Conservation (phyloP, 2,888 invertebrate species). For the Cantharis rufa region DNA sequence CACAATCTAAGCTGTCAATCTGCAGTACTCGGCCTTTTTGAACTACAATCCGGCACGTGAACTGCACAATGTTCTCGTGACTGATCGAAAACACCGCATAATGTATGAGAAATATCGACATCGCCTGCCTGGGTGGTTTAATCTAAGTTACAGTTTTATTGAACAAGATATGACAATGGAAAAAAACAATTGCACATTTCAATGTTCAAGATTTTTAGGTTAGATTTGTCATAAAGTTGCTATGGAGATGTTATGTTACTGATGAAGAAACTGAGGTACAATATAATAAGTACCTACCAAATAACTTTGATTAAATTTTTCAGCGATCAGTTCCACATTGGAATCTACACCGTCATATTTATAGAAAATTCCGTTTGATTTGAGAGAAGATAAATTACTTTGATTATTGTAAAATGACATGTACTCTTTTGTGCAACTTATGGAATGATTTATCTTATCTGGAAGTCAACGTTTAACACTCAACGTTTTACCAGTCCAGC, state of each 20-base stretch:
- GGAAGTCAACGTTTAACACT: background rate
- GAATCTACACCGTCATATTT: background rate
- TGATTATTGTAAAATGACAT: background rate
- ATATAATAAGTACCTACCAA: too few species aligned
- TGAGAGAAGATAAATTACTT: background rate
- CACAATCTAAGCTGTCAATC: slow-evolving; percentile 48
- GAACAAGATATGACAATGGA: background rate
- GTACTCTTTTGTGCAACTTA: background rate
- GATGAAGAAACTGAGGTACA: too few species aligned
- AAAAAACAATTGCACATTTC: background rate
- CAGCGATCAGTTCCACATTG: background rate
- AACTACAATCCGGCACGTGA: slow-evolving; percentile 48
- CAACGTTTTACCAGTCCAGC: background rate
- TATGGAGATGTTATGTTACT: too few species aligned
- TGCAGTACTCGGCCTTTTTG: slow-evolving; percentile 39
- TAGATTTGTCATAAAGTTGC: background rate
- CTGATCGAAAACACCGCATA: slow-evolving; percentile 35
- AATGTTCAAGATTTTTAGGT: background rate
- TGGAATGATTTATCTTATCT: background rate
- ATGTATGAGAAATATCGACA: slow-evolving; percentile 23
- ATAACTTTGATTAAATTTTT: too few species aligned
- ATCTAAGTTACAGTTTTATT: slow-evolving; percentile 1
- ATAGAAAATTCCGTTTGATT: background rate
- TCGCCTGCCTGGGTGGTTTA: slow-evolving; percentile 23
- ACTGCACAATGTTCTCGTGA: slow-evolving; percentile 45